Base-by-base conservation (phyloP, 2,888 invertebrate species). In the Ferrisia virgata region DNA sequence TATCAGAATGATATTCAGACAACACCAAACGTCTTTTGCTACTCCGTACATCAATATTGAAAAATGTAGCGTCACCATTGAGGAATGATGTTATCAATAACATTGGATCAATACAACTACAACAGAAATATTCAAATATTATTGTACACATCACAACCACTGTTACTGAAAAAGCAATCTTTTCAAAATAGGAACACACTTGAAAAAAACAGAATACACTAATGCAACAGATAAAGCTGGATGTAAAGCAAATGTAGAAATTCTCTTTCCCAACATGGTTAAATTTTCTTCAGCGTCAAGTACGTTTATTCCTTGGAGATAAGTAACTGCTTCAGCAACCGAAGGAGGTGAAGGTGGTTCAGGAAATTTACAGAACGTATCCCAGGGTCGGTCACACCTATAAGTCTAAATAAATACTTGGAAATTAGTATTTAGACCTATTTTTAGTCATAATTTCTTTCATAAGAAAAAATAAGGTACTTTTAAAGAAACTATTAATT, bases 201-300 rank as follows among this genome's bases (percentile, higher is more conserved):
- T 87, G 79, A 92, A 90, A 8, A 92, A 88, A 0, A 90, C 89
- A 0, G 92, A 89, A 87, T 91, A 90, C n/a, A 93, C 88, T 85
- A 93, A 87, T 0, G 91, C 90, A 87, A 91, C 92, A 0, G 91
- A 91, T 43, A 93, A 87, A 85, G 91, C 91, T 1, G 94, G 94
- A 86, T 91, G 91, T 0, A 92, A 87, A 22, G 91, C 89, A 85
- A 94, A 90, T 0, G 89, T 86, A 0, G 91, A 89, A 0, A 93
- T 88, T 0, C 91, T 87, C 31, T 88, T 88, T 0, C 94, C 94
- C 0, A 94, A 88, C 0, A 92, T 88, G 0, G 94, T 94, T 13
- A 94, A 87, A 39, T 91, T 90, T 87, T 94, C 93, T 0, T 89
- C 85, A 0, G 88, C 85, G 33, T 92, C 91, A 2, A 94, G 86